Base-by-base conservation (phyloP, 2,113 vertebrate species). In the Phainopepla nitens region DNA sequence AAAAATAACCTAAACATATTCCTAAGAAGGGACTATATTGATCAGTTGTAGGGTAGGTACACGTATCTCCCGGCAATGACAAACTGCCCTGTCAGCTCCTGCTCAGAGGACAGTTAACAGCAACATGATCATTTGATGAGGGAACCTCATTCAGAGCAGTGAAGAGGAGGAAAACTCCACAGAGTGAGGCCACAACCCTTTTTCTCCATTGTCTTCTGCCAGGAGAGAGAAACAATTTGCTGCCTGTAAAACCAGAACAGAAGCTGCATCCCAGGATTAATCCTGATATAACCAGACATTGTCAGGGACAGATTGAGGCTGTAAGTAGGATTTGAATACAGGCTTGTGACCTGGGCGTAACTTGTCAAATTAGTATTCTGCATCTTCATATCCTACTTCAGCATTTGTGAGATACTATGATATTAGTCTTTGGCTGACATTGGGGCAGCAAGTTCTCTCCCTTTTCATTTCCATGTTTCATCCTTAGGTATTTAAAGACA, bases 281-380 rank as follows among this genome's bases (percentile, higher is more conserved):
- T 42, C 15, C 36, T 57, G 45, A 89, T 90, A 61, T 35, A 44
- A 78, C 7, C 22, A 68, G 56, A 60, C 15, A n/a, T 16, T 8
- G 4, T 7, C 24, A 75, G 27, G 21, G 44, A 47, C 10, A 81
- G 60, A 79, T 10, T 25, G 75, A 54, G 23, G 17, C 8, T 0
- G 0, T 11, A 71, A 58, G 11, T 1, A 47, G 10, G 27, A 69
- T 42, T 7, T 56, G 31, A 82, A 66, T 21, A 36, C 7, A 69
- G 31, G 8, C 13, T 62, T 66, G 15, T 66, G 31, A 79, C 10
- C 25, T 24, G 15, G 9, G 13, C 3, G 9, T 29, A 60, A 22
- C 17, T 60, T 0, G 2, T 9, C 6, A 0, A 73, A 70, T 31
- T 50, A 47, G 5, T 1, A 6, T 47, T 29, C 56, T 42, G 9